Percentiles rank a stretch among this genome's conserved stretches.
Conservation (phyloP, 1,140 invertebrate species). For the Ylistrum balloti region DNA sequence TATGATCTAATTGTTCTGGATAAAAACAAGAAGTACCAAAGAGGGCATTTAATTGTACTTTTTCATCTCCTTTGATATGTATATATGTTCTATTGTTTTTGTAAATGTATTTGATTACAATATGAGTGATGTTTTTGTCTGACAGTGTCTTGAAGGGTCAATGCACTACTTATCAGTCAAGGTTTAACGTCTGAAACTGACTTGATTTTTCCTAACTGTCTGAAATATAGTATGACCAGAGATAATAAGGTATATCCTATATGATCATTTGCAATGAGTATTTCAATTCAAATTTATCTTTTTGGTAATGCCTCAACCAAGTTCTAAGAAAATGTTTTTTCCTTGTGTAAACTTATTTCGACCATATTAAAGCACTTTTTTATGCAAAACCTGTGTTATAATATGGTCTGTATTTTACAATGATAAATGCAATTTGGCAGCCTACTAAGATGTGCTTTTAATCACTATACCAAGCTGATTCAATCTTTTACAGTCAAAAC, state of each 20-base stretch:
- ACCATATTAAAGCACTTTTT: background rate
- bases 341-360: background rate
- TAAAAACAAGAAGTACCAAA: background rate
- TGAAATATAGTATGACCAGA: background rate
- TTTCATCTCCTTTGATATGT: background rate
- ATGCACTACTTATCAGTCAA: background rate
- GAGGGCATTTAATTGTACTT: too few relatives aligned
- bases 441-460: background rate
- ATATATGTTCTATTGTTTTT: background rate
- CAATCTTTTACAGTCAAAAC: background rate
- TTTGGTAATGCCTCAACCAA: background rate
- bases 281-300: background rate
- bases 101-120: slow-evolving; percentile 14
- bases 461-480: background rate
- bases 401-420: background rate
- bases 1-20: background rate
- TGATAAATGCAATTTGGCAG: background rate
- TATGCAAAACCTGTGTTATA: background rate
- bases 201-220: background rate
- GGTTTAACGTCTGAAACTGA: background rate
- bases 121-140: background rate
- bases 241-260: background rate
- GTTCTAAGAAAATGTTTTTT: background rate
- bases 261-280: background rate
- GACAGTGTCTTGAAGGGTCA: background rate